Evolutionary conservation across 2,113 vertebrate species (phyloP), one percentile per base, ranked within the genome.

Genomic region (Monopterus albus): DNA sequence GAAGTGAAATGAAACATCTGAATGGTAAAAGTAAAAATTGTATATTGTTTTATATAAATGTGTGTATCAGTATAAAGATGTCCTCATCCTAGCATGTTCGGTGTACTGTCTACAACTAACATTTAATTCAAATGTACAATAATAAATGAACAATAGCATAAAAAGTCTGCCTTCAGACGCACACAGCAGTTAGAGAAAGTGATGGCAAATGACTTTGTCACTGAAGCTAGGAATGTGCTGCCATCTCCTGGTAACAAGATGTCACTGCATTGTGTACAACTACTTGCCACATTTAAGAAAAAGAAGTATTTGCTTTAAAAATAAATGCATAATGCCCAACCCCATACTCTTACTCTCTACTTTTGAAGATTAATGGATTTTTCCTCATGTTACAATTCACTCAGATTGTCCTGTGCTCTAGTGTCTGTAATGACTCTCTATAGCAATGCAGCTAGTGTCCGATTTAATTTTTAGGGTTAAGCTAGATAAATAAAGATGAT

Each of bases 241-340:
- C 85, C 87, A 90, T 89, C 89, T 89, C 1, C 63, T 89, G 89
- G 85, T 58, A 1, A 14, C 1, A 59, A 33, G 0, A 5, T 9
- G 1, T 29, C n/a, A 87, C 67, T 75, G 79, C 78, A 59, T 25
- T 14, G 38, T 5, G n/a, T 0, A 6, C 17, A 17, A 17, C 29
- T 2, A 23, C 23, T 11, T 10, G 0, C 18, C 18, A 21, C 6
- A 40, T 49, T 33, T 25, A 18, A 35, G 47, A 31, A 10, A 55
- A 10, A 55, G 43, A 50, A 49, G 13, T 57, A n/a, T 53, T 17
- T 62, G 6, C 12, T 61, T 29, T 11, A 15, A 57, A 38, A 21
- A 20, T 10, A 31, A n/a, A 15, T n/a, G n/a, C 28, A 9, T 7
- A 56, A 56, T 5, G 25, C 38, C 0, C 5, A 55, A 53, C 74